phyloP scores from a whole-genome alignment of 1,140 invertebrate species.

The Drosophila nebulosa region DNA sequence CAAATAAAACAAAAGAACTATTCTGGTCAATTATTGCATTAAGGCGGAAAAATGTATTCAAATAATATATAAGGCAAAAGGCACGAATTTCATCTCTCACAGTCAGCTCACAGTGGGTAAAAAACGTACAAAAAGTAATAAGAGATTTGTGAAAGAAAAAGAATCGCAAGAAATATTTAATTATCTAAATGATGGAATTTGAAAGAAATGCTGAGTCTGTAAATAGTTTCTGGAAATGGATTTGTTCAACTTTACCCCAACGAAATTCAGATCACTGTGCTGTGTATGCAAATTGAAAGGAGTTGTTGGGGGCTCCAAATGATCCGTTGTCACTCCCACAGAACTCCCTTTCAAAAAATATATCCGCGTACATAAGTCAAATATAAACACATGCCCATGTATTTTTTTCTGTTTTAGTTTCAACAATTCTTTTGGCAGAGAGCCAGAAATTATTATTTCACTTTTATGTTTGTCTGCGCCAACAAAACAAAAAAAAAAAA shows the following conservation, averaged over 20 bases:
- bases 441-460: conserved; percentile 79
- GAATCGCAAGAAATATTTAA: too few relatives aligned
- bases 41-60: conserved; percentile 8
- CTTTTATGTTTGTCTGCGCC: conserved; percentile 76
- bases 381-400: conserved; percentile 63
- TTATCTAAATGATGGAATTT: too few relatives aligned
- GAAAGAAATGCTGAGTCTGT: too few relatives aligned
- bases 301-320: not conserved
- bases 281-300: not conserved
- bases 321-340: not conserved
- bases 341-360: conserved; percentile 38
- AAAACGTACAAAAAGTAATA: not conserved
- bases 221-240: too few relatives aligned
- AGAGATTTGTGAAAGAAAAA: too few relatives aligned
- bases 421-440: conserved; percentile 55
- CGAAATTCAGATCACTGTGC: not conserved
- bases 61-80: not conserved
- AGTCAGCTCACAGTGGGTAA: not conserved
- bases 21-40: not conserved
- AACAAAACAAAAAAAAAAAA: conserved; percentile 73
- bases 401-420: conserved; percentile 48
- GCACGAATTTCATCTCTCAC: not conserved
- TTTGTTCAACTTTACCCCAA: too few relatives aligned
- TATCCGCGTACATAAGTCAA: conserved; percentile 63
- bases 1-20: not conserved